phyloP scores from a whole-genome alignment of 2,797 vertebrate genomes.

The Australoheros facetus region DNA sequence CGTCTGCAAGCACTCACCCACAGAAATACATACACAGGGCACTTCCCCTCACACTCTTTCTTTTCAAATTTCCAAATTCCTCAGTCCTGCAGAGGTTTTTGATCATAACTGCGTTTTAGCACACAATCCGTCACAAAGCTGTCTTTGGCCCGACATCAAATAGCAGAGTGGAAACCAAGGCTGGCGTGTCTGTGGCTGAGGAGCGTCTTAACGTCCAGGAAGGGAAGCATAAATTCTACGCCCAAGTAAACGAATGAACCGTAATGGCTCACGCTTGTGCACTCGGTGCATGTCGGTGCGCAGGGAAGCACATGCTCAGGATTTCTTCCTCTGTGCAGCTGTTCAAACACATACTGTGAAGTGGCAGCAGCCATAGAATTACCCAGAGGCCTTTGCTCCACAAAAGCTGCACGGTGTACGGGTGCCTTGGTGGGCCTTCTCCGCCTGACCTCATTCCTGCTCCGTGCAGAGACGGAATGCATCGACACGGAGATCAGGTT shows the following conservation, averaged over 20 bases:
- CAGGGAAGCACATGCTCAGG: slow-evolving; percentile 44
- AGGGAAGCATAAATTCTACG: slow-evolving; percentile 50
- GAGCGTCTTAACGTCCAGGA: slow-evolving; percentile 60
- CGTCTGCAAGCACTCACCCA: slow-evolving; percentile 6
- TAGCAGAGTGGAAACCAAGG: slow-evolving; percentile 59
- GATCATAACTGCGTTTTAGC: slow-evolving; percentile 67
- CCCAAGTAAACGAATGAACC: slow-evolving; percentile 57
- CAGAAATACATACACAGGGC: slow-evolving; percentile 34
- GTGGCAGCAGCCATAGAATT: slow-evolving; percentile 36
- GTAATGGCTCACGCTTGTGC: slow-evolving; percentile 12
- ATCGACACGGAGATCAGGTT: slow-evolving; percentile 64
- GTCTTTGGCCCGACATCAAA: slow-evolving; percentile 69
- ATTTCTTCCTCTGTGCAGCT: slow-evolving; percentile 61
- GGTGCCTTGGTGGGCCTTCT: slow-evolving; percentile 54
- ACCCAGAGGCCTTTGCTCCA: slow-evolving; percentile 46
- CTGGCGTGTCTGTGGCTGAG: slow-evolving; percentile 58
- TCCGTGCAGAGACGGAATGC: slow-evolving; percentile 54
- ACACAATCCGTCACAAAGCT: slow-evolving; percentile 69
- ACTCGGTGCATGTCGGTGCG: slow-evolving; percentile 39
- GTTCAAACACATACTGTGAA: slow-evolving; percentile 61
- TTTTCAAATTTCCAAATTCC: slow-evolving; percentile 56
- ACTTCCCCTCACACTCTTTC: slow-evolving; percentile 41
- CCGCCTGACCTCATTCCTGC: slow-evolving; percentile 62
- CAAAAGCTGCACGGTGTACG: slow-evolving; percentile 49
- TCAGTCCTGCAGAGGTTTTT: slow-evolving; percentile 55